These are phyloP conservation scores for Liparis tanakae DNA, from an alignment of 2,797 vertebrate genomes.

Conservation along the genomic window DNA sequence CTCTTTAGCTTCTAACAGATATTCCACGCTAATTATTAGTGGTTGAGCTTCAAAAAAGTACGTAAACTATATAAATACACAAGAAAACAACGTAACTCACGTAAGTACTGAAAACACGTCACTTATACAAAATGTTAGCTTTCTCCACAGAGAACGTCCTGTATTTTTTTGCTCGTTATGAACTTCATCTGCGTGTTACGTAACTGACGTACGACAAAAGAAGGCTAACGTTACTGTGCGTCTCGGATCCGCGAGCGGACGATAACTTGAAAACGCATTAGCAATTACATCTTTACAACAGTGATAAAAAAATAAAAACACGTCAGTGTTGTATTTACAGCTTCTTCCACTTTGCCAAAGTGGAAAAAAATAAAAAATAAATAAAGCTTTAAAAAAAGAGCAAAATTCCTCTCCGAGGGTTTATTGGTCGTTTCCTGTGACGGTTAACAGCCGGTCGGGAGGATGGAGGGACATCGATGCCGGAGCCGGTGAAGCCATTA, in stretches of 20 bases:
- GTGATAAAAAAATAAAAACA: too few species aligned
- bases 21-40: too few species aligned
- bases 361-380: background rate
- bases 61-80: background rate
- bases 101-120: too few species aligned
- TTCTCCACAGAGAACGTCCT: background rate
- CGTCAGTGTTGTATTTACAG: background rate
- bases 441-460: conserved; percentile 13
- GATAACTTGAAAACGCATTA: background rate
- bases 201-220: background rate
- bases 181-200: too few species aligned
- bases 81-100: too few species aligned
- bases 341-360: background rate
- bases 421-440: conserved; percentile 19
- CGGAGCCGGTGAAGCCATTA: conserved; percentile 43
- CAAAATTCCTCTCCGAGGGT: background rate
- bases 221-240: background rate
- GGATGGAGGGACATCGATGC: conserved; percentile 32
- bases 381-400: background rate
- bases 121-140: background rate
- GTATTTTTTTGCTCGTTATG: background rate
- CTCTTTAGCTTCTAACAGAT: background rate
- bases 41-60: background rate
- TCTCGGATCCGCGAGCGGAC: background rate
- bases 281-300: background rate